Evolutionary conservation across 64 coral and sea anemone species (phyloP).

Genomic region (Porites lutea): DNA sequence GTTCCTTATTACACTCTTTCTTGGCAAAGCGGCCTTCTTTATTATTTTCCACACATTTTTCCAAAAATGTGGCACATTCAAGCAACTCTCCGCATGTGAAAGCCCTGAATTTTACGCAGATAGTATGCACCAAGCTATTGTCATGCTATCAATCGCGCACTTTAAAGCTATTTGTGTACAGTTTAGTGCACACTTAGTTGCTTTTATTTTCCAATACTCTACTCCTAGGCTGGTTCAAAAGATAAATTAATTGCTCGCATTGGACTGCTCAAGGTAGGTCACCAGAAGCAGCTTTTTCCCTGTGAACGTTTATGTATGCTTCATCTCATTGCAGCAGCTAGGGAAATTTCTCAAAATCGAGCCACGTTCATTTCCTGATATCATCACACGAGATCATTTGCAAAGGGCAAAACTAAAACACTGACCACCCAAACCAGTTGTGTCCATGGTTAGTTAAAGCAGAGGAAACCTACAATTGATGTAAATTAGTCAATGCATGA

Average conservation of each 20-base stretch:
- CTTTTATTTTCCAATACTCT: no score
- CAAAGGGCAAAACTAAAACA: background rate
- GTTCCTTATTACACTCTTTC: no score
- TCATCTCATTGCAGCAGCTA: background rate
- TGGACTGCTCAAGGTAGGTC: slow-evolving; percentile 33
- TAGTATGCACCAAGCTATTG: no score
- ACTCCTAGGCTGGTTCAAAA: slow-evolving; percentile 24
- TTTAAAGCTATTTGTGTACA: no score
- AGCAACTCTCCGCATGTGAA: no score
- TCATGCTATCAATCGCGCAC: no score
- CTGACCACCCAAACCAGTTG: slow-evolving; percentile 15
- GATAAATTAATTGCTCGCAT: slow-evolving; percentile 49
- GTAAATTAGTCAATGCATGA: background rate
- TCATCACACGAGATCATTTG: background rate
- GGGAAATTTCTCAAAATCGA: slow-evolving; percentile 9
- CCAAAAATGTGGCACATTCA: no score
- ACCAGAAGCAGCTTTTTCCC: slow-evolving; percentile 57
- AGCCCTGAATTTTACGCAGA: no score
- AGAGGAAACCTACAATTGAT: background rate
- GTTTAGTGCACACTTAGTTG: no score
- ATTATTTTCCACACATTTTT: no score
- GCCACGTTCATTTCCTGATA: background rate
- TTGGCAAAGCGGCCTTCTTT: no score
- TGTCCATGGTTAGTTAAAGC: background rate
- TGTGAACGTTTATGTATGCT: slow-evolving; percentile 46